Percentiles rank a stretch among this genome's conserved stretches.
These are phyloP conservation scores for Litoditis marina DNA, from an alignment of 2,888 invertebrate genomes.

Conservation along the genomic window DNA sequence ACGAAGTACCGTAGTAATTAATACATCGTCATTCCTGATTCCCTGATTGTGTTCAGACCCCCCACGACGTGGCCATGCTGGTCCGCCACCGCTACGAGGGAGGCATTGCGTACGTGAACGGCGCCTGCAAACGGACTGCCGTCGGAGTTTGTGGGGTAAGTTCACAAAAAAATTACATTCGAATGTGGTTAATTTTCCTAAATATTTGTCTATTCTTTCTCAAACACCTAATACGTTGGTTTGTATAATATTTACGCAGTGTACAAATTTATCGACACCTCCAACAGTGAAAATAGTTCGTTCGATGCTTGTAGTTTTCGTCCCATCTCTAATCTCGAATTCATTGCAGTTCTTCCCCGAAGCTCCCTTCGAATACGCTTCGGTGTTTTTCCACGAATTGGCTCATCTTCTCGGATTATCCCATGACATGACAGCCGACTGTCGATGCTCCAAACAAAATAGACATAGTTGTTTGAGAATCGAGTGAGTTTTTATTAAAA, in stretches of 20 bases:
- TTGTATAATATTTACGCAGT: too few species aligned
- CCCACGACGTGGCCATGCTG: slow-evolving; percentile 40
- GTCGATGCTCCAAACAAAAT: slow-evolving; percentile 28
- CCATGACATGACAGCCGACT: slow-evolving; percentile 33
- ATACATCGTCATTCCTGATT: not conserved
- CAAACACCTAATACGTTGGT: too few species aligned
- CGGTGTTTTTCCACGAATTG: slow-evolving; percentile 43
- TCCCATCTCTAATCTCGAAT: too few species aligned
- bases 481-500: slow-evolving; percentile 21
- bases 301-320: too few species aligned
- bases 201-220: too few species aligned
- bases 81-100: slow-evolving; percentile 43
- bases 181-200: too few species aligned
- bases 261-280: too few species aligned
- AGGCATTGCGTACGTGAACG: slow-evolving; percentile 41
- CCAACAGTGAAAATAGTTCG: too few species aligned
- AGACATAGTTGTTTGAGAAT: slow-evolving; percentile 35
- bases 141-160: slow-evolving; percentile 41
- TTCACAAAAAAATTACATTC: too few species aligned
- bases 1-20: too few species aligned
- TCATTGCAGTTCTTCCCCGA: slow-evolving; percentile 28
- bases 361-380: slow-evolving; percentile 35
- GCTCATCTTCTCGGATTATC: slow-evolving; percentile 41
- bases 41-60: slow-evolving; percentile 3
- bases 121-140: slow-evolving; percentile 34